Evolutionary conservation across 2,888 invertebrate species (phyloP).

Genomic region (Eristalis arbustorum): DNA sequence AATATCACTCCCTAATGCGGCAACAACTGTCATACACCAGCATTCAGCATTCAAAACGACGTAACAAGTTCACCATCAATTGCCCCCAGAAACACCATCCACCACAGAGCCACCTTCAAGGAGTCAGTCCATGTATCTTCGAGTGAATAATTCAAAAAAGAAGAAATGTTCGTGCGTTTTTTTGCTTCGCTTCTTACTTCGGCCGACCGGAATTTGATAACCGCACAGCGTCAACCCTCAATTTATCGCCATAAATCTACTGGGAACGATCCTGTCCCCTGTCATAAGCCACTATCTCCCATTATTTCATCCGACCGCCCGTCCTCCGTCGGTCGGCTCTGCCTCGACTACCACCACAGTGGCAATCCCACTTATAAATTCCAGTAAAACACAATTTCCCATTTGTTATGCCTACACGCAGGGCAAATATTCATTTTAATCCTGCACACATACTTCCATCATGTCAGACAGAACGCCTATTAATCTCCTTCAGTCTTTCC

Average conservation of each 20-base stretch:
- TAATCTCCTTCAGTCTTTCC: conserved; percentile 73
- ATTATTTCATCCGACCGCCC: conserved; percentile 36
- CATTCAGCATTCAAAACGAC: neutral
- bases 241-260: conserved; percentile 70
- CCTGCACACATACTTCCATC: conserved; percentile 62
- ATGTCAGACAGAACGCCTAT: conserved; percentile 73
- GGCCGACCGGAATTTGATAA: conserved; percentile 58
- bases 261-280: conserved; percentile 65
- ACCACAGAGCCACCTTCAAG: neutral
- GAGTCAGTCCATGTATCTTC: conserved; percentile 19
- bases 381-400: conserved; percentile 70
- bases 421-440: conserved; percentile 70
- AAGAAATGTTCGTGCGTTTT: conserved; percentile 1
- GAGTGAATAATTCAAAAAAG: conserved; percentile 49
- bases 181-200: neutral
- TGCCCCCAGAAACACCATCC: neutral
- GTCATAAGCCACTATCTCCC: conserved; percentile 68
- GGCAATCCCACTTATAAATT: conserved; percentile 70
- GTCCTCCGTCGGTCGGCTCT: too few species aligned
- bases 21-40: neutral
- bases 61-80: conserved; percentile 15
- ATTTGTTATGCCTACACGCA: conserved; percentile 71
- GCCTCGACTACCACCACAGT: conserved; percentile 13
- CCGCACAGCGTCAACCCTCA: conserved; percentile 70
- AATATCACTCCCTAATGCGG: neutral